Percentiles rank a stretch among this genome's conserved stretches.
Conservation (phyloP, 2,113 vertebrate species). For the Eretmodus cyanostictus region DNA sequence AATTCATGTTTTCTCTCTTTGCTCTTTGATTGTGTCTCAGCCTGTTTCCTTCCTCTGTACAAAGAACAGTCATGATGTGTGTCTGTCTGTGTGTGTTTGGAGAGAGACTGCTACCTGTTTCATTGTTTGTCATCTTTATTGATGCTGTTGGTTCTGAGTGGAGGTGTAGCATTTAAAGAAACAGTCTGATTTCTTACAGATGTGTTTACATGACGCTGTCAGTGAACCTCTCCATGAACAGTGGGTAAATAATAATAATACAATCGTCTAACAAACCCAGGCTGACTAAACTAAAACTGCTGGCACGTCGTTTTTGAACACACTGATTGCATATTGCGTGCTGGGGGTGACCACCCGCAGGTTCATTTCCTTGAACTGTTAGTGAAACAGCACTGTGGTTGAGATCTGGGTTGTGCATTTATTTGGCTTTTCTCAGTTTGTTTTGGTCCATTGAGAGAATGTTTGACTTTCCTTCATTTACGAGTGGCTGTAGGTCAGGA, state of each 20-base stretch:
- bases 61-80: constrained; percentile 18
- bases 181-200: background rate
- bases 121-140: constrained; percentile 53
- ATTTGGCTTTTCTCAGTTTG: background rate
- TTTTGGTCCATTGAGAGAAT: background rate
- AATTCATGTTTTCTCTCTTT: background rate
- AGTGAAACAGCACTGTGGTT: too few relatives aligned
- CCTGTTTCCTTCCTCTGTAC: background rate
- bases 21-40: background rate
- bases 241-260: background rate
- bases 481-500: background rate
- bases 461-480: background rate
- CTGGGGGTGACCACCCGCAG: background rate
- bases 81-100: background rate
- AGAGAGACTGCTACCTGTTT: constrained; percentile 16
- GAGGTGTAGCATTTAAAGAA: background rate
- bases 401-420: background rate
- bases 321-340: background rate
- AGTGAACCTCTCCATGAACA: background rate
- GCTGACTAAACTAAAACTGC: background rate
- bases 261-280: background rate
- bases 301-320: background rate
- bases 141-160: constrained; percentile 56
- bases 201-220: background rate
- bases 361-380: background rate